phyloP scores from a whole-genome alignment of 2,888 invertebrate genomes.

The Ypsolopha scabrella region DNA sequence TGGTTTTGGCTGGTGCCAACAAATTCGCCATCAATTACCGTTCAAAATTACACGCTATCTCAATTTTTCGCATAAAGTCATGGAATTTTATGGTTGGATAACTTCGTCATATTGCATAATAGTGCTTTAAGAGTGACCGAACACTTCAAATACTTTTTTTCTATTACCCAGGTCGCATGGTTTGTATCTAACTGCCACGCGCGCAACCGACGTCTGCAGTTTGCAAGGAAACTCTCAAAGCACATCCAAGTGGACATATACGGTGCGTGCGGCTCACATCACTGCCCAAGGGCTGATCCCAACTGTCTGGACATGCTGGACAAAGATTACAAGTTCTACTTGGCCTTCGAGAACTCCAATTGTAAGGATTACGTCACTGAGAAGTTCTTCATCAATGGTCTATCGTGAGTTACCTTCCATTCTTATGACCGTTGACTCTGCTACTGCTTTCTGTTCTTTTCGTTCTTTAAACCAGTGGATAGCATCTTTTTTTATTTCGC shows the following conservation, averaged over 20 bases:
- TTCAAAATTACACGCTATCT: too few species aligned
- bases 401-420: constrained; percentile 85
- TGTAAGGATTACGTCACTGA: constrained; percentile 97
- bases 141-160: too few species aligned
- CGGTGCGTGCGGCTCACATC: constrained; percentile 88
- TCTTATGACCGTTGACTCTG: constrained; percentile 62
- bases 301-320: constrained; percentile 92
- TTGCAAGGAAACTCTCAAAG: constrained; percentile 87
- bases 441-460: background rate
- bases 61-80: too few species aligned
- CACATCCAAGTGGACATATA: constrained; percentile 92
- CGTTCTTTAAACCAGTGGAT: constrained; percentile 3
- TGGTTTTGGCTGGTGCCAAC: too few species aligned
- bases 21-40: too few species aligned
- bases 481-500: too few species aligned
- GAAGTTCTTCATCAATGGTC: constrained; percentile 95
- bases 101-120: too few species aligned
- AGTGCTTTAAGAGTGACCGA: too few species aligned
- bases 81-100: too few species aligned
- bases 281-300: constrained; percentile 86
- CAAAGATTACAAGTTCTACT: constrained; percentile 95
- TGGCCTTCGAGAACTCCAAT: constrained; percentile 97
- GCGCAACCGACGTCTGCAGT: constrained; percentile 88
- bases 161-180: constrained; percentile 82
- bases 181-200: constrained; percentile 98